phyloP scores from a whole-genome alignment of 2,888 invertebrate species.

The Drosophila anceps region DNA sequence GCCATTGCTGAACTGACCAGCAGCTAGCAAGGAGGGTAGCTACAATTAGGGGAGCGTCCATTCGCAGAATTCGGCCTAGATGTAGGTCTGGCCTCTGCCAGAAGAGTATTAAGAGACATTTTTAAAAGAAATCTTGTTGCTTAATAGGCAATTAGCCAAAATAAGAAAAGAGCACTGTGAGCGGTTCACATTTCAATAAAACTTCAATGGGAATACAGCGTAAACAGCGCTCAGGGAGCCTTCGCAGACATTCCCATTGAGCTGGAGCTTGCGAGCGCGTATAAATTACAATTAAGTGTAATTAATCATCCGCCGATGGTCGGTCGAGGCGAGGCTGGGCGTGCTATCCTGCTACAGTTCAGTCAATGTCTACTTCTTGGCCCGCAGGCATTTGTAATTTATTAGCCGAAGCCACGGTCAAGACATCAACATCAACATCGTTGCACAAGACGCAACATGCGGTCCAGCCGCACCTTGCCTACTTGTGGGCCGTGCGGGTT shows the following conservation, averaged over 20 bases:
- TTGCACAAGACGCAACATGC: constrained; percentile 60
- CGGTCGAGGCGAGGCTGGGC: neutral
- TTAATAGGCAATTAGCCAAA: constrained; percentile 69
- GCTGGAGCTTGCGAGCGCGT: constrained; percentile 39
- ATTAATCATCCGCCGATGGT: constrained; percentile 68
- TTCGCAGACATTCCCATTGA: constrained; percentile 21
- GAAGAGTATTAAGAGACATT: constrained; percentile 35
- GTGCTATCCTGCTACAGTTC: constrained; percentile 6
- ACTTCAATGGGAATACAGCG: constrained; percentile 40
- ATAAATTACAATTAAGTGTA: constrained; percentile 79
- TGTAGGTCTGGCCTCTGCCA: neutral
- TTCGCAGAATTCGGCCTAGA: constrained; percentile 25
- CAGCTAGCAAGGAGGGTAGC: constrained; percentile 44
- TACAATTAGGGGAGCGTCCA: constrained; percentile 19
- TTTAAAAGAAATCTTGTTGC: constrained; percentile 52
- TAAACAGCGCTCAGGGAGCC: constrained; percentile 14
- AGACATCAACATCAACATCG: constrained; percentile 49
- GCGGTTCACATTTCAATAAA: constrained; percentile 62
- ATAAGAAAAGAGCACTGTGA: constrained; percentile 33
- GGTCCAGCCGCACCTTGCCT: constrained; percentile 65
- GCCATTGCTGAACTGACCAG: constrained; percentile 57
- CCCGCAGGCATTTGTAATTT: constrained; percentile 41
- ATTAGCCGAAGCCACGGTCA: constrained; percentile 50
- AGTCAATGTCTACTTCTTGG: constrained; percentile 14
- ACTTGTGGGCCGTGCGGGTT: constrained; percentile 19